Percentiles rank a stretch among this genome's conserved stretches.
Conservation (phyloP, 2,797 vertebrate species). For the Toxotes lorentzi region DNA sequence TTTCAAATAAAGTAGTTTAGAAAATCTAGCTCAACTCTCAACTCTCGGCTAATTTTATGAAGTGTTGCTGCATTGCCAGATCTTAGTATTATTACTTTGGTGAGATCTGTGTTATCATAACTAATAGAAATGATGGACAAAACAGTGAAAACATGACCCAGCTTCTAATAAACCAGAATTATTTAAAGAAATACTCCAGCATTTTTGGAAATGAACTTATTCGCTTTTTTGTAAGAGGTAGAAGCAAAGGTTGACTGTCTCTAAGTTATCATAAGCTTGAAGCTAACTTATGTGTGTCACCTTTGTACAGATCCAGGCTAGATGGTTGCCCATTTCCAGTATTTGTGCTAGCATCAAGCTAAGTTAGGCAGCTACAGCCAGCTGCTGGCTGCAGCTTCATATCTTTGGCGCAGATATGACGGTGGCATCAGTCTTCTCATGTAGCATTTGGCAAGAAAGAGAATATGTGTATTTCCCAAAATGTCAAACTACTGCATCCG, state of each 20-base stretch:
- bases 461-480: background rate
- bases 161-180: background rate
- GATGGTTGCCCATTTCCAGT: background rate
- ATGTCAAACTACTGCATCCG: constrained; percentile 9
- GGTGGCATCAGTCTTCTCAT: constrained; percentile 6
- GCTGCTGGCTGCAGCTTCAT: background rate
- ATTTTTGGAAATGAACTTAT: background rate
- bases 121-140: background rate
- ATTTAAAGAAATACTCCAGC: background rate
- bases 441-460: background rate
- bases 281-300: background rate
- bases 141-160: background rate
- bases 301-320: background rate
- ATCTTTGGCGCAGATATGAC: background rate
- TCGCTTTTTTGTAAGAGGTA: background rate
- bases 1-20: background rate
- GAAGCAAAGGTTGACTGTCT: background rate
- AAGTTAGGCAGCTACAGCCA: background rate
- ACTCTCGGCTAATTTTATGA: background rate
- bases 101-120: background rate
- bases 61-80: background rate
- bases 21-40: background rate
- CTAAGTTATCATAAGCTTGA: background rate
- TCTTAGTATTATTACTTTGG: background rate
- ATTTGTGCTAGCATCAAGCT: background rate